phyloP scores from a whole-genome alignment of 2,797 vertebrate genomes.

The Parotocinclus haroldoi region DNA sequence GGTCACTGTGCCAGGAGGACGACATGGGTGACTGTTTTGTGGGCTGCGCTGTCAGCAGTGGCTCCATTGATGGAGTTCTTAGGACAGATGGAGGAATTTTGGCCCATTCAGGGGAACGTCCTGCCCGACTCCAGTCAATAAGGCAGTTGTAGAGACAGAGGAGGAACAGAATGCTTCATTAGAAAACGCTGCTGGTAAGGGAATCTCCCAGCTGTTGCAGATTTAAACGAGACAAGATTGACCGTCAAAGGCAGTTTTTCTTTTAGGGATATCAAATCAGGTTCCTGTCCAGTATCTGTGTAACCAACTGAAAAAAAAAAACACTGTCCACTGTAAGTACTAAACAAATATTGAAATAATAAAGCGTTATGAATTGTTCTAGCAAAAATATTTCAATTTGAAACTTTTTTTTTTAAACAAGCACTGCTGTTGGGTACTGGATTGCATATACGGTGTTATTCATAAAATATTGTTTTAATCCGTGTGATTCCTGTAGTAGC shows the following conservation, averaged over 20 bases:
- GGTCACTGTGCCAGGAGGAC: conserved; percentile 35
- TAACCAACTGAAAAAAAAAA: conserved; percentile 62
- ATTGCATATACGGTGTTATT: too few species aligned
- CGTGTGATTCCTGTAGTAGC: too few species aligned
- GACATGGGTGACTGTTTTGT: conserved; percentile 80
- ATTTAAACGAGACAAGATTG: conserved; percentile 79
- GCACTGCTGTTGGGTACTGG: too few species aligned
- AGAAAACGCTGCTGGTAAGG: conserved; percentile 4
- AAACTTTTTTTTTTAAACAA: too few species aligned
- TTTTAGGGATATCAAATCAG: conserved; percentile 49
- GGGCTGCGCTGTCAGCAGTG: conserved; percentile 86
- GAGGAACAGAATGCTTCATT: conserved; percentile 44
- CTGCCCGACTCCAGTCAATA: conserved; percentile 67
- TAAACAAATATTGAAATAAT: background rate
- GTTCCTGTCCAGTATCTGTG: conserved; percentile 84
- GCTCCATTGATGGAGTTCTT: conserved; percentile 60
- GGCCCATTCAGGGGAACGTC: conserved; percentile 65
- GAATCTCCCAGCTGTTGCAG: conserved; percentile 67
- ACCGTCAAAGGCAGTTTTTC: conserved; percentile 70
- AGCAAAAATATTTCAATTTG: too few species aligned
- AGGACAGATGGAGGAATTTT: conserved; percentile 66
- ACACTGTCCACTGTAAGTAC: conserved; percentile 72
- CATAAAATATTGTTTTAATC: too few species aligned
- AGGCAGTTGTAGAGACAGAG: conserved; percentile 56
- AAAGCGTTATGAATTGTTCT: too few species aligned